Evolutionary conservation across 1,140 invertebrate species (phyloP), one percentile per base, ranked within the genome.

Genomic region (Papilio aristodemus): DNA sequence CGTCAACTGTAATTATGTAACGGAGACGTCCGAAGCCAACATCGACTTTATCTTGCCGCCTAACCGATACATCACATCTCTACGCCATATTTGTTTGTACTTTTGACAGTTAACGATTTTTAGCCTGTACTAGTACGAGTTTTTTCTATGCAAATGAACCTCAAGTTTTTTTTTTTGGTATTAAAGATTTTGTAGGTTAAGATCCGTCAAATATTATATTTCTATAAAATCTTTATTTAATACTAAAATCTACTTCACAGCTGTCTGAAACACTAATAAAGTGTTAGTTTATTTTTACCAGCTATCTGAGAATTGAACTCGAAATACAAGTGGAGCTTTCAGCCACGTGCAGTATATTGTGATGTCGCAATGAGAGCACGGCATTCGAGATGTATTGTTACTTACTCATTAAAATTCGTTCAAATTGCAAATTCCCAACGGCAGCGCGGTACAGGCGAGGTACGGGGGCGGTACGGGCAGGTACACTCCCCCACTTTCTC

Each of bases 401-500:
- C 17, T 25, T 19, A 54, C 46, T 54, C 46, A 54, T 54, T 54
- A 54, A 54, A 54, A 37, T 36, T 62, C 59, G 32, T 62, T 62
- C 27, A 67, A 71, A 57, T 58, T 62, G 43, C 46, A 41, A 64
- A 64, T 37, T 11, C 38, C 13, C 36, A 41, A 22, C 62, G 58
- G 46, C 60, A 38, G 27, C 10, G 32, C 32, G 10, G 22, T 17
- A n/a, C n/a, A n/a, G n/a, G n/a, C n/a, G n/a, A n/a, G n/a, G n/a
- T n/a, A n/a, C n/a, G n/a, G n/a, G n/a, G 22, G 37, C 27, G 38
- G 59, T n/a, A n/a, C 63, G 50, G 54, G 63, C 69, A 76, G 69
- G 64, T 62, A 66, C n/a, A 64, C 60, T 46, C 39, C 58, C 27
- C 72, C 58, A 69, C 84, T 85, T 86, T 83, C 81, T 73, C 82